Evolutionary conservation across 2,797 vertebrate species (phyloP).

Genomic region (Cuculus canorus): DNA sequence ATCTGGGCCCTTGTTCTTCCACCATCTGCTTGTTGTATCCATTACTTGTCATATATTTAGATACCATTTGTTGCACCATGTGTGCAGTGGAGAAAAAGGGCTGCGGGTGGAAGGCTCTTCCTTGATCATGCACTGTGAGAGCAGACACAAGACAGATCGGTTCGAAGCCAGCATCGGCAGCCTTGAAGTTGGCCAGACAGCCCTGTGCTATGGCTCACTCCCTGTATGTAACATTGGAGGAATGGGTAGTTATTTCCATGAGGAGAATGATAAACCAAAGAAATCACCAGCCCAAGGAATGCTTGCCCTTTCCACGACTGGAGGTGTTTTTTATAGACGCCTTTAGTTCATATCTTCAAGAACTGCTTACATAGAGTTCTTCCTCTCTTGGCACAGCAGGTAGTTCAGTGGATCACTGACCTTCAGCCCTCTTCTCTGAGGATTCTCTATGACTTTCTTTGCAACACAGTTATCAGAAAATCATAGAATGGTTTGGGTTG

Average conservation of each 20-base stretch:
- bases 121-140: fast-evolving
- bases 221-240: fast-evolving
- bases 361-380: neutral
- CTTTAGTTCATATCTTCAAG: neutral
- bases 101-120: neutral
- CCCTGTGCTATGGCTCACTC: neutral
- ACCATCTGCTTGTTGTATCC: constrained; percentile 9
- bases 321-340: neutral
- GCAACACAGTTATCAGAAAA: neutral
- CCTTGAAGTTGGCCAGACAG: neutral
- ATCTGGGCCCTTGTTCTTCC: neutral
- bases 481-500: too few species aligned
- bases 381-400: neutral
- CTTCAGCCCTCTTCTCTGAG: neutral
- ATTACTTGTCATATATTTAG: neutral
- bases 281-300: neutral
- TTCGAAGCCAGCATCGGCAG: neutral
- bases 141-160: neutral
- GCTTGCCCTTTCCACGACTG: neutral
- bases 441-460: neutral
- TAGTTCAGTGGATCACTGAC: neutral
- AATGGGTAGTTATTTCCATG: neutral
- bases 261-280: neutral
- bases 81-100: neutral
- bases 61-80: constrained; percentile 22